These are phyloP conservation scores for Gouania willdenowi DNA, from an alignment of 2,797 vertebrate species.

Conservation along the genomic window DNA sequence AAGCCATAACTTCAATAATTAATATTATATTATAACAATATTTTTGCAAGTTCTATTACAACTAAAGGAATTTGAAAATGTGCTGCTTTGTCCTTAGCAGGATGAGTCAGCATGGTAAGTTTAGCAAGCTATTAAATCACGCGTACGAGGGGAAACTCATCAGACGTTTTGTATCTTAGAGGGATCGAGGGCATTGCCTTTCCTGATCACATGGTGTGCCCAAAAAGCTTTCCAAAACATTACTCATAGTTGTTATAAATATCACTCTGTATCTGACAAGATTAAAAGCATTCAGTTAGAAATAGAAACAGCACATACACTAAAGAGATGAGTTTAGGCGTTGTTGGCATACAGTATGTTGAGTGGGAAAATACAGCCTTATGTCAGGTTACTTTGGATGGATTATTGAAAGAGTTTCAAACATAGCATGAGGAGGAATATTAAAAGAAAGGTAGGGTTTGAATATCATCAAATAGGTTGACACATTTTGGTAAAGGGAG, in stretches of 20 bases:
- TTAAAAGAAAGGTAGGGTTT: conserved; percentile 31
- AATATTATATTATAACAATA: too few relatives aligned
- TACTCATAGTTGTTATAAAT: conserved; percentile 22
- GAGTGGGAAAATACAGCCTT: neutral
- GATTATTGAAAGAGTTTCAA: too few relatives aligned
- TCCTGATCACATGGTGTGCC: conserved; percentile 13
- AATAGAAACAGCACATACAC: too few relatives aligned
- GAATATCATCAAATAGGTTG: too few relatives aligned
- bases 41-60: too few relatives aligned
- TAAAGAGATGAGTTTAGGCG: too few relatives aligned
- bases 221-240: conserved; percentile 24
- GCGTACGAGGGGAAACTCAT: conserved; percentile 46
- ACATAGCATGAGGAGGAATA: conserved; percentile 9
- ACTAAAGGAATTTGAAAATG: conserved; percentile 25
- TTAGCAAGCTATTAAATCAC: conserved; percentile 47
- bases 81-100: conserved; percentile 24
- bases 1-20: too few relatives aligned
- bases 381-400: too few relatives aligned
- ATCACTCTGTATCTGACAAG: conserved; percentile 18
- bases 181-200: conserved; percentile 25
- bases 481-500: conserved; percentile 39
- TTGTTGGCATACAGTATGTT: too few relatives aligned
- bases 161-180: conserved; percentile 17
- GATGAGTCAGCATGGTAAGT: conserved; percentile 13
- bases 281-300: conserved; percentile 15